Percentiles rank a stretch among this genome's conserved stretches.
These are phyloP conservation scores for Heterotis niloticus DNA, from an alignment of 2,113 vertebrate genomes.

Conservation along the genomic window DNA sequence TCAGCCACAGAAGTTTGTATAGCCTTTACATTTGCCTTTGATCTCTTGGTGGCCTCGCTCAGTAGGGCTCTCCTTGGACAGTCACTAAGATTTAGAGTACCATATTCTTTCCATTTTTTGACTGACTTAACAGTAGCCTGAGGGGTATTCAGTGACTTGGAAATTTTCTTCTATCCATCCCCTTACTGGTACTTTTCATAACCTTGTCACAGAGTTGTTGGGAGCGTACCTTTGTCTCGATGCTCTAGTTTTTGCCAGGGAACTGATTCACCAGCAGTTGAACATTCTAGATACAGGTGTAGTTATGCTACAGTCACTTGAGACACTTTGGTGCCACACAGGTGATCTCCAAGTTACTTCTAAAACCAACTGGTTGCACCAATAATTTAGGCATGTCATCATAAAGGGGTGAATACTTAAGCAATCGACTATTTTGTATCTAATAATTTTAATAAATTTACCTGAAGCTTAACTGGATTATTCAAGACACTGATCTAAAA, in stretches of 20 bases:
- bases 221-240: neutral
- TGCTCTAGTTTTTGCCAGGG: neutral
- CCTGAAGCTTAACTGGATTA: too few relatives aligned
- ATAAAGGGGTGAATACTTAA: too few relatives aligned
- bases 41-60: neutral
- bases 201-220: neutral
- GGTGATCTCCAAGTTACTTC: too few relatives aligned
- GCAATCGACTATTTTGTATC: too few relatives aligned
- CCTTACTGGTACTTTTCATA: neutral
- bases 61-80: neutral
- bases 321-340: too few relatives aligned
- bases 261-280: neutral
- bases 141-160: neutral
- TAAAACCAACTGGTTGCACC: too few relatives aligned
- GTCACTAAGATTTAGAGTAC: neutral
- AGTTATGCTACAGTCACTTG: too few relatives aligned
- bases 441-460: too few relatives aligned
- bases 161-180: neutral
- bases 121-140: neutral
- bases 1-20: neutral
- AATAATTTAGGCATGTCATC: too few relatives aligned
- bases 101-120: neutral
- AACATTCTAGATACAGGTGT: too few relatives aligned
- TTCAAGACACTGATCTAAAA: too few relatives aligned
- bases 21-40: neutral